Evolutionary conservation across 2,797 vertebrate genomes (phyloP).

Genomic region (Synanceia verrucosa): DNA sequence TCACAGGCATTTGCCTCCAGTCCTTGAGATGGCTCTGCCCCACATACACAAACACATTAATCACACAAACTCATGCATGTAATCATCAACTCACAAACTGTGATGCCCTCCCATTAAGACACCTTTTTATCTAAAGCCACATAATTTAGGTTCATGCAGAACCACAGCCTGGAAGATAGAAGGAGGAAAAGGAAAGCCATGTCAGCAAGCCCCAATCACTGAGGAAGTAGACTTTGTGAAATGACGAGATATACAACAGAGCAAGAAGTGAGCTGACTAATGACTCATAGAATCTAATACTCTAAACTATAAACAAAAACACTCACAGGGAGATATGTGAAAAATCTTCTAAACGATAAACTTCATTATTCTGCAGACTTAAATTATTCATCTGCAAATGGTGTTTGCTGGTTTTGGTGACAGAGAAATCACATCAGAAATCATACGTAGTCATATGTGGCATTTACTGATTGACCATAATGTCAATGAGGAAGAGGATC

Average conservation of each 20-base stretch:
- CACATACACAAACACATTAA: conserved; percentile 49
- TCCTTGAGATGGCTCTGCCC: conserved; percentile 60
- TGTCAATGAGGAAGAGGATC: not conserved
- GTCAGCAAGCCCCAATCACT: not conserved
- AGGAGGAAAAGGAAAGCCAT: not conserved
- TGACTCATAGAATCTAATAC: too few species aligned
- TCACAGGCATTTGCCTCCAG: conserved; percentile 66
- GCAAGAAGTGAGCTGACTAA: conserved; percentile 3
- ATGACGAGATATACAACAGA: not conserved
- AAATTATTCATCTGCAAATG: not conserved
- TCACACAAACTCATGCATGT: conserved; percentile 43
- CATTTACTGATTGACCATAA: not conserved
- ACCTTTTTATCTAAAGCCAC: conserved; percentile 18
- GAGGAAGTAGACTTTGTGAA: not conserved
- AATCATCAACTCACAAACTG: conserved; percentile 35
- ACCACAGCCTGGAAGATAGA: not conserved
- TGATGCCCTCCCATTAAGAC: not conserved
- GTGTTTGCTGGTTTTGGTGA: not conserved
- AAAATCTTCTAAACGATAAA: not conserved
- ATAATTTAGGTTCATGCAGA: not conserved
- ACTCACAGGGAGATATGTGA: not conserved
- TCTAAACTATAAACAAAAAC: not conserved
- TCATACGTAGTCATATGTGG: not conserved
- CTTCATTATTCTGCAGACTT: conserved; percentile 4
- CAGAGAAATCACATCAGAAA: not conserved